Base-by-base conservation (phyloP, 1,140 invertebrate species). In the Hyposmocoma kahamanoa region DNA sequence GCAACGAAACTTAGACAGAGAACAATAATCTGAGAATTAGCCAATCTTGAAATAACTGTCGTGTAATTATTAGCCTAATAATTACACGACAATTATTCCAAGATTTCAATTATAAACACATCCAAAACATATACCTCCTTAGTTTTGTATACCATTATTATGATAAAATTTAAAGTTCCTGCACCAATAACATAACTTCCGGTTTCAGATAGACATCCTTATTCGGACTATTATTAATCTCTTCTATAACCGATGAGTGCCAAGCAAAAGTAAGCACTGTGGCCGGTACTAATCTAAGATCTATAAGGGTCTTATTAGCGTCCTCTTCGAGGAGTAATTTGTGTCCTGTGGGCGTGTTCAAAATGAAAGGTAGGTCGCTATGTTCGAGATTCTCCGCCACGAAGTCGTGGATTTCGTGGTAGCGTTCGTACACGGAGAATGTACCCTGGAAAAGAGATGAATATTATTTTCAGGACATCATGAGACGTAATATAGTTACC, bases 401-500 rank as follows among this genome's bases (percentile, higher is more conserved):
- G 70, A 95, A 96, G 49, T 92, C 89, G 38, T 90, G 76, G 1
- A 96, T 88, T 54, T 91, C 90, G 0, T 69, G 66, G 53, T 93
- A 89, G 49, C 91, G 92, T 72, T 96, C 95, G 63, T 92, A 90
- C 0, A 95, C 91, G 20, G 90, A 90, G 83, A 96, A 96, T 8
- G 95, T 96, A 6, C 95, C 94, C 91, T 95, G 66, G 20, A 74
- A 72, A 39, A 17, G 32, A 48, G 32, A 47, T 24, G 39, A 36
- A 34, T 15, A 2, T 17, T 36, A 36, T 26, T 26, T 26, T 26
- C 24, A 26, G 5, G 11, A 26, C n/a, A n/a, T n/a, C n/a, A n/a
- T n/a, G n/a, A n/a, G n/a, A n/a, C n/a, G n/a, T n/a, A n/a, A n/a
- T n/a, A n/a, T n/a, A n/a, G n/a, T n/a, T n/a, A n/a, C n/a, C n/a